Percentiles rank a stretch among this genome's conserved stretches.
phyloP scores from a whole-genome alignment of 2,888 invertebrate genomes.

The Argyra leucocephala region DNA sequence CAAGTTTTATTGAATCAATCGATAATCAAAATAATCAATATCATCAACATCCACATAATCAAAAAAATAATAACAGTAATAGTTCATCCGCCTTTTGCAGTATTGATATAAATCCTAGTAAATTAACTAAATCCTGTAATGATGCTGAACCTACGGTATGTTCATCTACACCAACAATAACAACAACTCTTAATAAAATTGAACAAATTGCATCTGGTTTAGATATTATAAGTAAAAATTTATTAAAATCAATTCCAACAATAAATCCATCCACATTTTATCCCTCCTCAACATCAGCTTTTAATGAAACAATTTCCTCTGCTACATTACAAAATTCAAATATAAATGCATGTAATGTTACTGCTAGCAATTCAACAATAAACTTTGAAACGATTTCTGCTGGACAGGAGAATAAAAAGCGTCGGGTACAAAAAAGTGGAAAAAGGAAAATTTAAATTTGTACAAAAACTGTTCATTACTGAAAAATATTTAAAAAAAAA shows the following conservation, averaged over 20 bases:
- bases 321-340: not conserved
- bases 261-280: conserved; percentile 12
- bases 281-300: not conserved
- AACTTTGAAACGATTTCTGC: not conserved
- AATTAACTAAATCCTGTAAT: not conserved
- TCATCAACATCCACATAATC: not conserved
- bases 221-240: not conserved
- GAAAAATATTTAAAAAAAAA: not conserved
- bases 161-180: not conserved
- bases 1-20: not conserved
- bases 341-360: not conserved
- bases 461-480: not conserved
- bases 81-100: not conserved
- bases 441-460: conserved; percentile 2
- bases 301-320: not conserved
- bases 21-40: conserved; percentile 12
- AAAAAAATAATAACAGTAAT: not conserved
- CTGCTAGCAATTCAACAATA: not conserved
- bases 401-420: not conserved
- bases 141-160: not conserved
- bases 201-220: not conserved
- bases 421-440: not conserved
- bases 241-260: conserved; percentile 1
- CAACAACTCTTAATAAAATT: not conserved
- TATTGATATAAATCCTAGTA: not conserved